Base-by-base conservation (phyloP, 1,140 invertebrate genomes). In the Leptinotarsa lineolata region DNA sequence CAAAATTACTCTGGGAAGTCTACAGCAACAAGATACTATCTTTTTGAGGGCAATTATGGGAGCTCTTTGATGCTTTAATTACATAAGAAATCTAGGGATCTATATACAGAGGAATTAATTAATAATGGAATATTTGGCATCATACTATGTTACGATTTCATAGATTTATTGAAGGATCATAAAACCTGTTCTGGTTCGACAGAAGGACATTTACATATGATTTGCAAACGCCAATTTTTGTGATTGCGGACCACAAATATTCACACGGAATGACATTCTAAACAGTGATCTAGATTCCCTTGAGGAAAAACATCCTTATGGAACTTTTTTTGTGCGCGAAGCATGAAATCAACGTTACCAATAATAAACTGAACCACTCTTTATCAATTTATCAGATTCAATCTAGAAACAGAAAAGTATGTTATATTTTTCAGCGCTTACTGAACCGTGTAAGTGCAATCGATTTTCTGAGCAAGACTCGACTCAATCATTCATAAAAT, bases 401-500 rank as follows among this genome's bases (percentile, higher is more conserved):
- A 30, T 16, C 16, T 68, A 68, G 45, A 68, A 68, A 68, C 44
- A 18, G 66, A 48, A 48, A 21, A 68, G 39, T 68, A 20, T 68
- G 44, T 68, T 68, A 39, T 3, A 66, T 66, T 66, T 66, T 30
- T 22, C 39, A 18, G 66, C 46, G 66, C 46, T 68, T 46, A 46
- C 45, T 68, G 66, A 48, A 46, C 39, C 46, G 66, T 68, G 66
- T 66, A 68, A 68, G 45, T 68, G 66, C 66, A 68, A 68, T 68
- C 66, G 66, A 68, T 68, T 48, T 68, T 68, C n/a, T 68, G 5
- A 46, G 66, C 44, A 68, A 68, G 66, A 46, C 39, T 68, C 66
- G 66, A 68, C 16, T 68, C 45, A 44, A 68, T 68, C 66, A 68
- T 68, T 68, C 66, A 68, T 45, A 68, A 68, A 68, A 68, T 68